These are phyloP conservation scores for Genyomyrus donnyi DNA, from an alignment of 2,113 vertebrate genomes.

Conservation along the genomic window DNA sequence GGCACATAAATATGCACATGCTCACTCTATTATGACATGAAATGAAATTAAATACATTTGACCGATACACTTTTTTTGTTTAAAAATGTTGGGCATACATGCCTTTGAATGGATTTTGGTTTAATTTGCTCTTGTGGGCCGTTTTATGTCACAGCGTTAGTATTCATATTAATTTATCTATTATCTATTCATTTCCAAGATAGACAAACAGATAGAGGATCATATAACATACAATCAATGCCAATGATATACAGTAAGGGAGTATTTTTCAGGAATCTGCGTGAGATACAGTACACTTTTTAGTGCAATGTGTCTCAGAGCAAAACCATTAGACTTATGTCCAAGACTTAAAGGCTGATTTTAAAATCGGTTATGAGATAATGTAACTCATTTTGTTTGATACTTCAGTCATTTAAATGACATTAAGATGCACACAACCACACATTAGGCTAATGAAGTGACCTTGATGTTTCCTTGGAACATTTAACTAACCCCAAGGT, in stretches of 20 bases:
- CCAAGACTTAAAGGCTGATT: conserved; percentile 25
- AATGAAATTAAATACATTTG: neutral
- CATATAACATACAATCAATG: neutral
- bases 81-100: neutral
- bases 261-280: neutral
- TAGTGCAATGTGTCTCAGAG: neutral
- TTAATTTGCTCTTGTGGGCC: neutral
- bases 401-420: conserved; percentile 41
- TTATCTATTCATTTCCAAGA: neutral
- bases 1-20: neutral
- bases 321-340: neutral
- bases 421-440: conserved; percentile 46
- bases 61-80: neutral
- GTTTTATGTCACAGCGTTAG: neutral
- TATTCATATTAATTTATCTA: neutral
- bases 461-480: conserved; percentile 70
- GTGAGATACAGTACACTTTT: neutral
- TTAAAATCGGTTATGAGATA: conserved; percentile 19
- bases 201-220: neutral
- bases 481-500: conserved; percentile 71
- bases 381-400: conserved; percentile 24
- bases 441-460: conserved; percentile 48
- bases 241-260: neutral
- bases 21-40: neutral
- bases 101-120: neutral